Evolutionary conservation across 2,797 vertebrate genomes (phyloP).

Genomic region (Sparus aurata): DNA sequence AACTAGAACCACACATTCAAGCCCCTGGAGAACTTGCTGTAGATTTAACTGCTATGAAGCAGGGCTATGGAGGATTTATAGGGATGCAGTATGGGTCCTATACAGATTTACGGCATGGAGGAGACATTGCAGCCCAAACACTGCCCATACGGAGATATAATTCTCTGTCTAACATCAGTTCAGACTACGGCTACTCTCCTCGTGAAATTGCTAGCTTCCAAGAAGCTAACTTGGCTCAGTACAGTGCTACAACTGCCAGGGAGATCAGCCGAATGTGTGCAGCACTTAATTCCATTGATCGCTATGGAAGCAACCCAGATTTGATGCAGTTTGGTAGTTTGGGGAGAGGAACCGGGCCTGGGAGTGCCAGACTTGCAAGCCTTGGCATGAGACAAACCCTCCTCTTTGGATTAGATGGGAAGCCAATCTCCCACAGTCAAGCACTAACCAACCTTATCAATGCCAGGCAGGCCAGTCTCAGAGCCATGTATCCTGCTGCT

Average conservation of each 20-base stretch:
- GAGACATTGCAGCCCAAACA: conserved; percentile 88
- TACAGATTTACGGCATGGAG: conserved; percentile 94
- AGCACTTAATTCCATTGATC: conserved; percentile 97
- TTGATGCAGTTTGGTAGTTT: conserved; percentile 88
- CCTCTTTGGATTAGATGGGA: conserved; percentile 91
- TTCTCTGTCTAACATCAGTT: conserved; percentile 96
- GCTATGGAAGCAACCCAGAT: conserved; percentile 91
- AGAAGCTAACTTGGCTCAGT: conserved; percentile 97
- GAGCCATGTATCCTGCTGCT: conserved; percentile 94
- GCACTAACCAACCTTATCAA: conserved; percentile 89
- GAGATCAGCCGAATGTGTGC: conserved; percentile 99
- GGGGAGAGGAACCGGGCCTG: conserved; percentile 80
- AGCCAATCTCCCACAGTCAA: conserved; percentile 86
- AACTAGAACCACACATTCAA: conserved; percentile 90
- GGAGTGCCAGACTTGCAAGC: conserved; percentile 82
- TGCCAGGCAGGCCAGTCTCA: conserved; percentile 88
- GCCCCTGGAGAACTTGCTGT: conserved; percentile 86
- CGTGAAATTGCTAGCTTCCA: conserved; percentile 93
- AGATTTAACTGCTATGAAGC: conserved; percentile 93
- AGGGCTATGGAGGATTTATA: conserved; percentile 91
- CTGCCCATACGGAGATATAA: conserved; percentile 95
- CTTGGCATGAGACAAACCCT: conserved; percentile 88
- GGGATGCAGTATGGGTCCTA: conserved; percentile 97
- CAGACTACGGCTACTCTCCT: conserved; percentile 93
- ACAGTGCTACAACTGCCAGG: conserved; percentile 97